phyloP scores from a whole-genome alignment of 2,113 vertebrate species.

The Phylloscopus whistleri region DNA sequence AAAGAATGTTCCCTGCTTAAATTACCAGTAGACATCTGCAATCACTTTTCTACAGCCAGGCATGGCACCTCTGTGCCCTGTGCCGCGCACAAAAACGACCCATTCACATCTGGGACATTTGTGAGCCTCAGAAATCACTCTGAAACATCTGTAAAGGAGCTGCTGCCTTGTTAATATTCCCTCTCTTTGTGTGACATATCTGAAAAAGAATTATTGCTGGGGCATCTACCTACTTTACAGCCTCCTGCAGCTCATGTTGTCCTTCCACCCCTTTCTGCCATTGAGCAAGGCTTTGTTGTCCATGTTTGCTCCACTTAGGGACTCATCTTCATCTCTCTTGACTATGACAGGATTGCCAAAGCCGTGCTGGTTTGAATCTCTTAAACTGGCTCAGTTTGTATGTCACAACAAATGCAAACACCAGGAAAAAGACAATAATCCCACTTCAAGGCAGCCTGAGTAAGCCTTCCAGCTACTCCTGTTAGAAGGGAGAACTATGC shows the following conservation, averaged over 20 bases:
- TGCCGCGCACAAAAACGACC: background rate
- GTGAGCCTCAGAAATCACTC: background rate
- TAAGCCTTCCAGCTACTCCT: background rate
- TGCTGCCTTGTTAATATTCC: background rate
- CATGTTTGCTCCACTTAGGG: background rate
- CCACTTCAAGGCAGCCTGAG: background rate
- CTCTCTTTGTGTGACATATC: background rate
- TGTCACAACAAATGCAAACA: background rate
- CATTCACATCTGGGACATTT: accelerated
- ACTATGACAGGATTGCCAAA: background rate
- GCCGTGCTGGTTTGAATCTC: background rate
- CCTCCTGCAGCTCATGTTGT: background rate
- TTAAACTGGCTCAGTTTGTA: background rate
- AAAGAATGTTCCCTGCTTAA: background rate
- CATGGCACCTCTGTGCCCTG: background rate
- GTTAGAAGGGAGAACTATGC: background rate
- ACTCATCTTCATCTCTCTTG: background rate
- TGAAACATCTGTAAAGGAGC: background rate
- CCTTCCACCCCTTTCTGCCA: background rate
- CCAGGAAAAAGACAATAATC: background rate
- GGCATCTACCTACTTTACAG: background rate
- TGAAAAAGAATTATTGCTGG: background rate
- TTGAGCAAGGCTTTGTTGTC: background rate
- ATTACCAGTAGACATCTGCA: background rate
- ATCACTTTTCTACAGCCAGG: background rate